A percentile compares a stretch with the other conserved stretches of the same genome.
Conservation (phyloP, 2,888 invertebrate species). For the Callinectes sapidus region DNA sequence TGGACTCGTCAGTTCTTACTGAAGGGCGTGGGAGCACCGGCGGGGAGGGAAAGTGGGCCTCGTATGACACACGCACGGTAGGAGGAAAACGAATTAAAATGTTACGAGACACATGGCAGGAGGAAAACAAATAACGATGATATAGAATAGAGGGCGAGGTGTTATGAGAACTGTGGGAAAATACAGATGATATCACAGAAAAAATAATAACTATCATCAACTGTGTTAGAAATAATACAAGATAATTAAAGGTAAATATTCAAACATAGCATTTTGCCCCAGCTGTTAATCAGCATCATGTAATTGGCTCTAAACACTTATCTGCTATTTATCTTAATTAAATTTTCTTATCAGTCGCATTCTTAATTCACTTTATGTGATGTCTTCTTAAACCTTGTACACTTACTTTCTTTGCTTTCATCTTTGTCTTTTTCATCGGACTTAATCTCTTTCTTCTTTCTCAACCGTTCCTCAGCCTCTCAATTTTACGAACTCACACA, state of each 20-base stretch:
- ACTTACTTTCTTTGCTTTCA: background rate
- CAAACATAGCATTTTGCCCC: background rate
- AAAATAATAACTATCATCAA: background rate
- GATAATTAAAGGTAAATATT: background rate
- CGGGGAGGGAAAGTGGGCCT: background rate
- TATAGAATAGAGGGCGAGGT: background rate
- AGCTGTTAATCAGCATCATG: background rate
- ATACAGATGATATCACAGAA: background rate
- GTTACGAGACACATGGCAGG: background rate
- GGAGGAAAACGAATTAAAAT: background rate
- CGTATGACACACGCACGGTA: background rate
- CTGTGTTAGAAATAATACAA: background rate
- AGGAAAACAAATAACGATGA: background rate
- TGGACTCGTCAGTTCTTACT: background rate
- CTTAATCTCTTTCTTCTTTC: background rate
- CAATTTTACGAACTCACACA: constrained; percentile 8
- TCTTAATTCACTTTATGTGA: background rate
- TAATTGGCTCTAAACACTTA: background rate
- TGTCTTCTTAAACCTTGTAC: constrained; percentile 4
- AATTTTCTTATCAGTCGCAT: background rate
- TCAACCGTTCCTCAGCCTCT: background rate
- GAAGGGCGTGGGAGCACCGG: background rate
- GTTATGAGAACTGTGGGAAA: background rate
- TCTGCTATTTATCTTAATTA: background rate
- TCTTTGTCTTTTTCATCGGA: background rate